Evolutionary conservation across 2,113 vertebrate species (phyloP), one percentile per base, ranked within the genome.

Genomic region (Camarhynchus parvulus): DNA sequence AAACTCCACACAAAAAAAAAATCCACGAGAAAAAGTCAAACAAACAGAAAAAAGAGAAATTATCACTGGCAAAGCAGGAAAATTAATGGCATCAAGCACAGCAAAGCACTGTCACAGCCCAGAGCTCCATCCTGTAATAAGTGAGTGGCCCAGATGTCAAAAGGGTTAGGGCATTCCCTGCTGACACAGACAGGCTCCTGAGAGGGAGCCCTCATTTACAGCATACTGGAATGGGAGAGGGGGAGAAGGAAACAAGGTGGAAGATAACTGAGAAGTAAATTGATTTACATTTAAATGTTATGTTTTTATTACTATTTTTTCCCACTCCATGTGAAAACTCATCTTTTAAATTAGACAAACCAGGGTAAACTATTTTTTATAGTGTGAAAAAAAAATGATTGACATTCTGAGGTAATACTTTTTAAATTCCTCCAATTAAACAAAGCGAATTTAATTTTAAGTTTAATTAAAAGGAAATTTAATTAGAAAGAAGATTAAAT

Each of bases 401-500:
- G 98, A 97, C 98, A 98, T 73, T 94, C 89, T 94, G 96, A 98
- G 97, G 97, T 98, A 98, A 98, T 98, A 97, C 97, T 97, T 97
- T 98, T 98, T 98, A 97, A 98, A 98, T 97, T 98, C 97, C 86
- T 97, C 97, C 98, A 98, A 98, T 98, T 98, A 98, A 97, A 97
- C 95, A 97, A 98, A 98, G 97, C 86, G 96, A 98, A 98, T 98
- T 98, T 98, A 98, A 98, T 98, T 98, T 98, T 98, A 98, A 98
- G 97, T 98, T 98, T 98, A 98, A 98, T 98, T 98, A 98, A 98
- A 98, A 97, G 96, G 97, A 98, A 98, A 98, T 98, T 98, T 98
- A 98, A 98, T 98, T 98, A 98, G 97, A 97, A 98, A 97, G 98
- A 97, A 98, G 98, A 98, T 98, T 98, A 98, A 98, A 98, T 97